These are phyloP conservation scores for Venusia cambrica DNA, from an alignment of 2,888 invertebrate genomes.

Conservation along the genomic window DNA sequence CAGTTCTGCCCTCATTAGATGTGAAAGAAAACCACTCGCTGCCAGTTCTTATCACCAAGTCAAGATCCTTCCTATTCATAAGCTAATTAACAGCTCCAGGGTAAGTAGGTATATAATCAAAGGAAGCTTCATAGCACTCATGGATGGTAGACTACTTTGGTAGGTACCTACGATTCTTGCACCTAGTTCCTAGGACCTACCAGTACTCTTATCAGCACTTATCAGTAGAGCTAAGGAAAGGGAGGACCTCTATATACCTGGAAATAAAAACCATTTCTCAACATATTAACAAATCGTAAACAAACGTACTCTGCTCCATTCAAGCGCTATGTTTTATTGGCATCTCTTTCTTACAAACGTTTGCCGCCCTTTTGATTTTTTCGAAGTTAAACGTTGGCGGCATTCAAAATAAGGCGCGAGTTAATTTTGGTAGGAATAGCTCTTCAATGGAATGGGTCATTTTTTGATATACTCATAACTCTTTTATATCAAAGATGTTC, in stretches of 20 bases:
- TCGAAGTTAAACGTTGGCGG: constrained; percentile 74
- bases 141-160: neutral
- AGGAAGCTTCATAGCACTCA: too few species aligned
- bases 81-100: too few species aligned
- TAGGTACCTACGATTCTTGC: constrained; percentile 3
- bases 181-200: too few species aligned
- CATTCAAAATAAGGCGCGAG: constrained; percentile 77
- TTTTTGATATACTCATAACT: constrained; percentile 77
- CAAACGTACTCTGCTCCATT: constrained; percentile 65
- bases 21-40: too few species aligned
- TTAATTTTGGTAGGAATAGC: constrained; percentile 67
- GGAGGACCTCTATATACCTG: constrained; percentile 58
- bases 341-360: constrained; percentile 73
- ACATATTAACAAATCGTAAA: constrained; percentile 74
- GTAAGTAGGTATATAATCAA: too few species aligned
- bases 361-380: constrained; percentile 76
- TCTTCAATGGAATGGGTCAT: constrained; percentile 65
- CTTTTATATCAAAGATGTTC: constrained; percentile 44
- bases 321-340: constrained; percentile 76
- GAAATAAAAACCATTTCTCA: constrained; percentile 74
- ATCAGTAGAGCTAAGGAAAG: constrained; percentile 18
- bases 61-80: too few species aligned
- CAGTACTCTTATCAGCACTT: constrained; percentile 19
- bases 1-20: too few species aligned
- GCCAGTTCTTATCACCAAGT: too few species aligned